Conservation (phyloP, 2,113 vertebrate species). For the Chionomys nivalis region DNA sequence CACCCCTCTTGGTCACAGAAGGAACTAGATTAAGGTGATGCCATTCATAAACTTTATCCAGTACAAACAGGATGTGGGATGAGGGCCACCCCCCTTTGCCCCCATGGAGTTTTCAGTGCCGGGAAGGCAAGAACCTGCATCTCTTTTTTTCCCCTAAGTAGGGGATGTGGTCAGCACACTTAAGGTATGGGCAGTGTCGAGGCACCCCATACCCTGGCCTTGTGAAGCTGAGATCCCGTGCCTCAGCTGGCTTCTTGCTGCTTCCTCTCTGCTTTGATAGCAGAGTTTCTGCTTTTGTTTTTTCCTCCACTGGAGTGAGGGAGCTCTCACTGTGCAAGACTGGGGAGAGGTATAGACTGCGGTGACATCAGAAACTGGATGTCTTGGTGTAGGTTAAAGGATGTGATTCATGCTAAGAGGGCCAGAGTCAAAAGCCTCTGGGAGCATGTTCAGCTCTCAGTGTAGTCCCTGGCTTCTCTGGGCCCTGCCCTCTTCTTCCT, state of each 20-base stretch:
- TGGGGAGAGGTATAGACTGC: background rate
- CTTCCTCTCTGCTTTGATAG: conserved; percentile 51
- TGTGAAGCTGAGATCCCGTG: background rate
- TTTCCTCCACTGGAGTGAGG: conserved; percentile 23
- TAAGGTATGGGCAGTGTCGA: background rate
- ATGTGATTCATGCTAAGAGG: background rate
- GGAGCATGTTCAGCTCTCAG: background rate
- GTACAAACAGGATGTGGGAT: background rate
- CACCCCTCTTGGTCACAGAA: background rate
- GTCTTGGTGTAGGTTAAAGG: background rate
- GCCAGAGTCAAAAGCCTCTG: background rate
- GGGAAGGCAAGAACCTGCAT: background rate
- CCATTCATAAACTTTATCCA: conserved; percentile 56
- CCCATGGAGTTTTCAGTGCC: conserved; percentile 49
- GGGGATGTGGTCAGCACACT: background rate
- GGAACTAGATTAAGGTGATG: background rate
- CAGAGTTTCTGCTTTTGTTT: background rate
- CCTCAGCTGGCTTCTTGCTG: conserved; percentile 52
- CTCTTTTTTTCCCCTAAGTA: background rate
- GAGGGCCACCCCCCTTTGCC: background rate
- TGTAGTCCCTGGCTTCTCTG: background rate
- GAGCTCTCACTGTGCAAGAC: conserved; percentile 75
- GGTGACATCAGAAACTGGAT: conserved; percentile 20
- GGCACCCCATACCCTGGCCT: conserved; percentile 23
- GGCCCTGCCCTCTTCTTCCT: background rate